Evolutionary conservation across 2,797 vertebrate genomes (phyloP).

Genomic region (Avahi laniger): DNA sequence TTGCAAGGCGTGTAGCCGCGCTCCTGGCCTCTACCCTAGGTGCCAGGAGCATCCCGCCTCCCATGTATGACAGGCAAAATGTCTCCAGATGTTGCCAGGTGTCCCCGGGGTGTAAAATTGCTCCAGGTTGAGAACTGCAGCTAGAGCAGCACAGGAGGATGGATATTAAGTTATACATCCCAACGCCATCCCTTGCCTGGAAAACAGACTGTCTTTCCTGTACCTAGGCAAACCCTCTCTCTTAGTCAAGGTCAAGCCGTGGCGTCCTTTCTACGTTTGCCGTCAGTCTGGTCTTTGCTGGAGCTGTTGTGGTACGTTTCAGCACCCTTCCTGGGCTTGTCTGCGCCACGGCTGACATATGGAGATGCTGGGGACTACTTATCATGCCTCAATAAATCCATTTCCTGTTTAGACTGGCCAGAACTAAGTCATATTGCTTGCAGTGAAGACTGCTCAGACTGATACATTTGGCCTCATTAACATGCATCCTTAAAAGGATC

Average conservation of each 20-base stretch:
- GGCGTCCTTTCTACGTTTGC: too few relatives aligned
- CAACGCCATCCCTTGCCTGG: neutral
- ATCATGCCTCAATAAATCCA: neutral
- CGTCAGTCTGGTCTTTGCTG: neutral
- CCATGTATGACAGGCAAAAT: neutral
- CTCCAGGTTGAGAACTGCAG: neutral
- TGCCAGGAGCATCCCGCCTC: accelerated
- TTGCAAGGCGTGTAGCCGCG: neutral
- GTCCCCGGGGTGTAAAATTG: neutral
- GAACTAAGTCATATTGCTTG: neutral
- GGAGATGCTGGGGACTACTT: neutral
- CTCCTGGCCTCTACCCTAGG: neutral
- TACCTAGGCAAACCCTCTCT: neutral
- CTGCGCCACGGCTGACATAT: neutral
- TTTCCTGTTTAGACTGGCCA: neutral
- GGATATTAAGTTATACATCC: accelerated
- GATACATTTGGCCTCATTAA: neutral
- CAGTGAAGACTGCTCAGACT: neutral
- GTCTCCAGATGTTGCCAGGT: neutral
- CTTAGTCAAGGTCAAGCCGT: too few relatives aligned
- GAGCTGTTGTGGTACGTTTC: too few relatives aligned
- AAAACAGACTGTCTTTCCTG: neutral
- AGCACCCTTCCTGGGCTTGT: neutral
- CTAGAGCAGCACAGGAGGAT: neutral
- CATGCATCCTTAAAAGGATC: neutral